phyloP scores from a whole-genome alignment of 2,888 invertebrate species.

The Amaurobius ferox region DNA sequence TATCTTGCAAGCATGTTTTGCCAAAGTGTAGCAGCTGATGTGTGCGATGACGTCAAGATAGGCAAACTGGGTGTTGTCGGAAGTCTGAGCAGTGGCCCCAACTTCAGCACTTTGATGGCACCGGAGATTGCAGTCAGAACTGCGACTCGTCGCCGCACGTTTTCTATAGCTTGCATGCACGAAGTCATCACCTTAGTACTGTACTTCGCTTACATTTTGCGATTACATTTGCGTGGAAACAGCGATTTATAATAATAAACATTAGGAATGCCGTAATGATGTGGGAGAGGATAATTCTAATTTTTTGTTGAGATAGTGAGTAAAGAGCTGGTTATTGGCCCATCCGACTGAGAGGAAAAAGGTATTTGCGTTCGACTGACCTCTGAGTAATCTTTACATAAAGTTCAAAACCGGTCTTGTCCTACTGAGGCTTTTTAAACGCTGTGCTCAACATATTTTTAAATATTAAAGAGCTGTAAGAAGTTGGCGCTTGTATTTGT shows the following conservation, averaged over 20 bases:
- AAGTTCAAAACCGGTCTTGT: not conserved
- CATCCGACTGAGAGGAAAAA: not conserved
- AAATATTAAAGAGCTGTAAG: too few species aligned
- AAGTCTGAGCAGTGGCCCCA: not conserved
- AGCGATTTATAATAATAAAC: constrained; percentile 6
- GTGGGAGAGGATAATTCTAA: not conserved
- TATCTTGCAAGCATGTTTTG: not conserved
- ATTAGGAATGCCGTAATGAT: constrained; percentile 10
- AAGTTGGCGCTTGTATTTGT: too few species aligned
- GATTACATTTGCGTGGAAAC: constrained; percentile 14
- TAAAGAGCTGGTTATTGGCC: not conserved
- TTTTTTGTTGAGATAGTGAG: not conserved
- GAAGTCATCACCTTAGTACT: not conserved
- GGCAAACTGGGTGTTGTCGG: constrained; percentile 12
- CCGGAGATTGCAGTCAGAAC: not conserved
- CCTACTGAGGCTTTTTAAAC: too few species aligned
- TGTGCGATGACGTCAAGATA: constrained; percentile 12
- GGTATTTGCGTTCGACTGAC: constrained; percentile 1
- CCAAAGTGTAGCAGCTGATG: not conserved
- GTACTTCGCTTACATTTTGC: not conserved
- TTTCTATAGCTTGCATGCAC: constrained; percentile 9
- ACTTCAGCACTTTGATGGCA: not conserved
- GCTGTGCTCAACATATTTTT: too few species aligned
- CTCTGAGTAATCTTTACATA: not conserved
- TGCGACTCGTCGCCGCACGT: constrained; percentile 4